Percentiles rank a stretch among this genome's conserved stretches.
These are phyloP conservation scores for Rhagium mordax DNA, from an alignment of 2,888 invertebrate genomes.

Conservation along the genomic window DNA sequence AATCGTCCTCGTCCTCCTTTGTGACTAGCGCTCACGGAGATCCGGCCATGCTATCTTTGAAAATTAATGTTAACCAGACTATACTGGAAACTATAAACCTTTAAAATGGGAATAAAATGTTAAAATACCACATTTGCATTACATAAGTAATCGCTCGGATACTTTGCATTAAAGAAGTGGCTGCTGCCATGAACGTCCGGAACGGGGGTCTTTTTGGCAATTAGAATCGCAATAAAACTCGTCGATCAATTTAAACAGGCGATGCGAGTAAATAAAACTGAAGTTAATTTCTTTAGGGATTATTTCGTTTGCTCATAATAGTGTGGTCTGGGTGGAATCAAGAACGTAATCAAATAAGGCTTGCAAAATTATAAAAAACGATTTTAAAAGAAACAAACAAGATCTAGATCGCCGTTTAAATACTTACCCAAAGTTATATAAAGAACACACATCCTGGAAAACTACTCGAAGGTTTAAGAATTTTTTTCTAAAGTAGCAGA, in stretches of 20 bases:
- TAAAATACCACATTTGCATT: constrained; percentile 62
- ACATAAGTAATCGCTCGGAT: constrained; percentile 58
- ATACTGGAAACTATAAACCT: constrained; percentile 65
- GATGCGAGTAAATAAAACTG: neutral
- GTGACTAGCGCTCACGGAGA: constrained; percentile 55
- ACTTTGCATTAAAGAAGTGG: constrained; percentile 55
- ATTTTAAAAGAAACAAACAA: too few relatives aligned
- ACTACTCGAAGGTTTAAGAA: too few relatives aligned
- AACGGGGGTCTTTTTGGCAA: neutral
- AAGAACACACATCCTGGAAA: too few relatives aligned
- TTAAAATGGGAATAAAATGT: constrained; percentile 66
- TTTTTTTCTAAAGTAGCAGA: too few relatives aligned
- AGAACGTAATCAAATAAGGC: too few relatives aligned
- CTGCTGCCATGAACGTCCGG: constrained; percentile 9
- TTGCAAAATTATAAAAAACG: too few relatives aligned
- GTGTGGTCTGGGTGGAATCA: too few relatives aligned
- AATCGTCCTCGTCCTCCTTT: constrained; percentile 57
- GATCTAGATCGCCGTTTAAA: too few relatives aligned
- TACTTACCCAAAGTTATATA: too few relatives aligned
- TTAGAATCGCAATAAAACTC: neutral
- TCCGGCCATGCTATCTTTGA: constrained; percentile 59
- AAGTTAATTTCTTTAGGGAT: neutral
- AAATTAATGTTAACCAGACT: constrained; percentile 63
- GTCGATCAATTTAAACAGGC: neutral
- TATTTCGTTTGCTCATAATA: too few relatives aligned